phyloP scores from a whole-genome alignment of 2,113 vertebrate genomes.

The Cichladusa arquata region DNA sequence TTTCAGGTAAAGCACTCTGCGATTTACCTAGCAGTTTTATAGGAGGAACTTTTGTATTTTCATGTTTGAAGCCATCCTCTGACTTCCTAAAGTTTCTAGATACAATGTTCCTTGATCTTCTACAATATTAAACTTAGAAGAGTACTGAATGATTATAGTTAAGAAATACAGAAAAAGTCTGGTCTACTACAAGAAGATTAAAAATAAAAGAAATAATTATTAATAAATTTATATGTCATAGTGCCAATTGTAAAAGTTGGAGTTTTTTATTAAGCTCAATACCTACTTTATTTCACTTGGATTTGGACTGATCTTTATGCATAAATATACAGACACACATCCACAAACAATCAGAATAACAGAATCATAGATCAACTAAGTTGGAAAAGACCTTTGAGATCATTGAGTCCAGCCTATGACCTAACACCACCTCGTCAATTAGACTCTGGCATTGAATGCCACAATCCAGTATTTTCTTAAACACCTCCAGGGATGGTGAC shows the following conservation, averaged over 20 bases:
- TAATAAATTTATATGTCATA: neutral
- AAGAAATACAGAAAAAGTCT: neutral
- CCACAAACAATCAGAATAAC: neutral
- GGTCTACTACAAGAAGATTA: neutral
- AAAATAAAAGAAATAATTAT: neutral
- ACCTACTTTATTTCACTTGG: neutral
- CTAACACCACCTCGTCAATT: no score
- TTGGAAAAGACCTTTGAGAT: neutral
- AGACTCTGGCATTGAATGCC: no score
- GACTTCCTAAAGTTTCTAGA: neutral
- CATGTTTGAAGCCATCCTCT: neutral
- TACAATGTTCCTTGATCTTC: neutral
- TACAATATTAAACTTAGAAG: neutral
- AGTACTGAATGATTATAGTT: neutral
- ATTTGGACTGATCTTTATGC: neutral
- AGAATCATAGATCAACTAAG: neutral
- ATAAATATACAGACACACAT: neutral
- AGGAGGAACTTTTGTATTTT: neutral
- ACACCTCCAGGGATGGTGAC: neutral
- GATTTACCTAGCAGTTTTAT: neutral
- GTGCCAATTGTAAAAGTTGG: neutral
- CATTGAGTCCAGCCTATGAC: neutral
- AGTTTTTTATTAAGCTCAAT: neutral
- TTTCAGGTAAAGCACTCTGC: neutral
- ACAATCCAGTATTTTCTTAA: no score